A percentile compares a stretch with the other conserved stretches of the same genome.
Evolutionary conservation across 1,140 invertebrate species (phyloP).

Genomic region (Lasioglossum baleicum): DNA sequence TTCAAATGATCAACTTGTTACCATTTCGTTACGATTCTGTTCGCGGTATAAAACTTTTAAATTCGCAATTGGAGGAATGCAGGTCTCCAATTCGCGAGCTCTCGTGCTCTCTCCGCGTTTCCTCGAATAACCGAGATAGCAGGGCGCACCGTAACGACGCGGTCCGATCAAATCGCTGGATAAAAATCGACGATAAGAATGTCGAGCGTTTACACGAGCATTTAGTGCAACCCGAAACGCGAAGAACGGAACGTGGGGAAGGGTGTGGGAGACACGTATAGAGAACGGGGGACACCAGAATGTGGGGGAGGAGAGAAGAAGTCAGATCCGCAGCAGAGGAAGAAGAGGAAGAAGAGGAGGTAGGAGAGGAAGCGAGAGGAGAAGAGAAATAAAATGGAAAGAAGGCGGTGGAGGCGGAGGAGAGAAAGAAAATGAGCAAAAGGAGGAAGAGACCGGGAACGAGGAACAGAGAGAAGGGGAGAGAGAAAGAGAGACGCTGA

Average conservation of each 20-base stretch:
- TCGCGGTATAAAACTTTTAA: too few relatives aligned
- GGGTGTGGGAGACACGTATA: constrained; percentile 29
- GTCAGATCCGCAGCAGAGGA: constrained; percentile 41
- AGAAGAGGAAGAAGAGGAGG: constrained; percentile 44
- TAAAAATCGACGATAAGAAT: constrained; percentile 30
- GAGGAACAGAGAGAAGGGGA: constrained; percentile 36
- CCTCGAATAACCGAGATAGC: too few relatives aligned
- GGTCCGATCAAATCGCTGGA: background rate
- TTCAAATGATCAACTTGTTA: too few relatives aligned
- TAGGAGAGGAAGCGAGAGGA: constrained; percentile 31
- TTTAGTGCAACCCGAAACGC: constrained; percentile 37
- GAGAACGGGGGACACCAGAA: constrained; percentile 27
- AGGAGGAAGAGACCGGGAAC: constrained; percentile 37
- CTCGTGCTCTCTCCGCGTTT: too few relatives aligned
- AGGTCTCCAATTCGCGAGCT: too few relatives aligned
- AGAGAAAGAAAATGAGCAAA: constrained; percentile 12
- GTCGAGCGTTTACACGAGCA: constrained; percentile 27
- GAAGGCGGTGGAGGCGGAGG: constrained; percentile 2
- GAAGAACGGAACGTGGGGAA: constrained; percentile 36
- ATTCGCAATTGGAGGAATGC: too few relatives aligned
- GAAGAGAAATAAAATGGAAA: constrained; percentile 28
- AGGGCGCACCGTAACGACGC: background rate
- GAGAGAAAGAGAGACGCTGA: constrained; percentile 60
- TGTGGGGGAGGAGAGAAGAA: constrained; percentile 51
- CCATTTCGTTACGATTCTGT: too few relatives aligned